Evolutionary conservation across 2,797 vertebrate species (phyloP).

Genomic region (Syngnathus acus): DNA sequence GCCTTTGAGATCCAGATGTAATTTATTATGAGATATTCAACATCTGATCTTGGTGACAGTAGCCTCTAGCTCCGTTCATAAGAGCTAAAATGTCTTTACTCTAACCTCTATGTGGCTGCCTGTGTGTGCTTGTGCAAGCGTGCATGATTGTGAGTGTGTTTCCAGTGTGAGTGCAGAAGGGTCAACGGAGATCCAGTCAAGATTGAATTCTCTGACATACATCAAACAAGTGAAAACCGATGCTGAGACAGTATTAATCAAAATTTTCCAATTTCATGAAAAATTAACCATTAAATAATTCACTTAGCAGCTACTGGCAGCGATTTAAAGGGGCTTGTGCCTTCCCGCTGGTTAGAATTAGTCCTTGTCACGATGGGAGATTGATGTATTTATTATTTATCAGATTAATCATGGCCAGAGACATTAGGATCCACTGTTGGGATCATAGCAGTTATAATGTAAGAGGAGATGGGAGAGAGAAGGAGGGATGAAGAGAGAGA

Average conservation of each 20-base stretch:
- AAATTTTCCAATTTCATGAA: slow-evolving; percentile 97
- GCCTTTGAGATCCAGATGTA: slow-evolving; percentile 82
- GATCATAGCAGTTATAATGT: slow-evolving; percentile 65
- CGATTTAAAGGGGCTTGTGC: slow-evolving; percentile 87
- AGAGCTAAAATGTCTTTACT: slow-evolving; percentile 47
- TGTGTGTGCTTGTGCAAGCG: slow-evolving; percentile 1
- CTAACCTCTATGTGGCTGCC: slow-evolving; percentile 10
- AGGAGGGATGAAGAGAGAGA: slow-evolving; percentile 24
- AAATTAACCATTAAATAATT: slow-evolving; percentile 99
- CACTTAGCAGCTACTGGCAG: slow-evolving; percentile 91
- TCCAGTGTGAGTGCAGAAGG: slow-evolving; percentile 9
- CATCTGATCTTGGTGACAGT: slow-evolving; percentile 86
- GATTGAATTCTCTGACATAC: slow-evolving; percentile 87
- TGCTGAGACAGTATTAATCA: slow-evolving; percentile 95
- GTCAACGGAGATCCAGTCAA: slow-evolving; percentile 52
- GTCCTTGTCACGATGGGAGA: slow-evolving; percentile 99
- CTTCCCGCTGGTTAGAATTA: slow-evolving; percentile 98
- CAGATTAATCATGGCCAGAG: slow-evolving; percentile 97
- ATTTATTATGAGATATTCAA: slow-evolving; percentile 88
- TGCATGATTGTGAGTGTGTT: slow-evolving; percentile 8
- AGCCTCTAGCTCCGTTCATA: slow-evolving; percentile 83
- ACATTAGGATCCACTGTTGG: slow-evolving; percentile 82
- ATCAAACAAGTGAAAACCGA: slow-evolving; percentile 92
- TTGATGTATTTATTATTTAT: slow-evolving; percentile 99
- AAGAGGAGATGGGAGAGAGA: slow-evolving; percentile 27